Conservation (phyloP, 2,113 vertebrate species). For the Gymnogyps californianus region DNA sequence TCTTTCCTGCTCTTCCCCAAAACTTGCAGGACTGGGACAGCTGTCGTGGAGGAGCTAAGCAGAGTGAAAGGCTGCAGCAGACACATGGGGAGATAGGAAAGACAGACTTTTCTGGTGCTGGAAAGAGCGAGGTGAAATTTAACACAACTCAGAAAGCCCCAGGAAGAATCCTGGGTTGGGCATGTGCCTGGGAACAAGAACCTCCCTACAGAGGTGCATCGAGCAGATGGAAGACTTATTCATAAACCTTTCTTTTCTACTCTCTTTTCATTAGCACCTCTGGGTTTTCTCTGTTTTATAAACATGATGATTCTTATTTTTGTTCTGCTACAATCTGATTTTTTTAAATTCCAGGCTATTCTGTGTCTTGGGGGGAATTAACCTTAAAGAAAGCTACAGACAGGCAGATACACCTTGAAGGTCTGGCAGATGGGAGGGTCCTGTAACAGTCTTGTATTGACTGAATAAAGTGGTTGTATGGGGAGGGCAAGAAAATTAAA, state of each 20-base stretch:
- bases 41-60: background rate
- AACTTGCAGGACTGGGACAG: background rate
- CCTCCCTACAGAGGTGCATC: background rate
- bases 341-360: background rate
- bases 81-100: background rate
- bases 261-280: background rate
- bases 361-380: background rate
- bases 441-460: background rate
- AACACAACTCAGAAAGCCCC: background rate
- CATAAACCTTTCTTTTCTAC: background rate
- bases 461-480: background rate
- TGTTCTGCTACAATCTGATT: background rate
- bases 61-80: accelerated
- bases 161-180: background rate
- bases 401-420: background rate
- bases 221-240: accelerated
- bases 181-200: background rate
- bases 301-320: background rate
- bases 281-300: background rate
- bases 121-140: background rate
- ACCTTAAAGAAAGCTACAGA: background rate
- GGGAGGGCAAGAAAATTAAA: background rate
- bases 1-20: background rate
- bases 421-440: background rate
- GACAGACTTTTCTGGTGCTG: background rate